Percentiles rank a stretch among this genome's conserved stretches.
Conservation (phyloP, 2,113 vertebrate species). For the Saccopteryx leptura region DNA sequence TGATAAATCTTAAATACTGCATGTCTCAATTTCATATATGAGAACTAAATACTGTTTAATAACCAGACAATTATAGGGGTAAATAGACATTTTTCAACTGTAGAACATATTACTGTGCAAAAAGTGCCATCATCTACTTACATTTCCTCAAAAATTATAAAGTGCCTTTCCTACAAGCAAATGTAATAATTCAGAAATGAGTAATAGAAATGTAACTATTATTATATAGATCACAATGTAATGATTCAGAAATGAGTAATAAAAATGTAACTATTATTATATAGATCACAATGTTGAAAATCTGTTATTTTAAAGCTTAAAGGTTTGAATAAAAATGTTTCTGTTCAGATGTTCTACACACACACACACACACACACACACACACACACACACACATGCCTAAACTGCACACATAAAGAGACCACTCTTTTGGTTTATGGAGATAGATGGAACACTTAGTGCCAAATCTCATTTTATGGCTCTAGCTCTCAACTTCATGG, state of each 20-base stretch:
- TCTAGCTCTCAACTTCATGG: background rate
- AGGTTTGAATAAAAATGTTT: background rate
- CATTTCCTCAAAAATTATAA: background rate
- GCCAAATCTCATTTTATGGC: background rate
- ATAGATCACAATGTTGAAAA: background rate
- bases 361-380: background rate
- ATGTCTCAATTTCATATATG: background rate
- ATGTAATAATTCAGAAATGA: background rate
- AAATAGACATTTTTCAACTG: background rate
- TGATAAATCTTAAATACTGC: background rate
- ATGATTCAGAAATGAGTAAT: background rate
- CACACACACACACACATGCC: background rate
- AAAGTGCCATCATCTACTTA: background rate
- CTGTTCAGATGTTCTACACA: background rate
- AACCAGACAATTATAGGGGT: background rate
- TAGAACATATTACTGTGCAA: background rate
- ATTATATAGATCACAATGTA: background rate
- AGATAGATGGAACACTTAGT: background rate
- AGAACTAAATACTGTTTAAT: slow-evolving; percentile 11
- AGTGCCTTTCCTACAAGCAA: background rate
- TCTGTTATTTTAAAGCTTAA: slow-evolving; percentile 5
- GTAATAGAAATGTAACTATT: background rate
- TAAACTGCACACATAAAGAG: background rate
- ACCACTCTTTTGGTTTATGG: background rate
- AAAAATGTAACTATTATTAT: background rate